Conservation (phyloP, 1,140 invertebrate genomes). For the Colletes latitarsis region DNA sequence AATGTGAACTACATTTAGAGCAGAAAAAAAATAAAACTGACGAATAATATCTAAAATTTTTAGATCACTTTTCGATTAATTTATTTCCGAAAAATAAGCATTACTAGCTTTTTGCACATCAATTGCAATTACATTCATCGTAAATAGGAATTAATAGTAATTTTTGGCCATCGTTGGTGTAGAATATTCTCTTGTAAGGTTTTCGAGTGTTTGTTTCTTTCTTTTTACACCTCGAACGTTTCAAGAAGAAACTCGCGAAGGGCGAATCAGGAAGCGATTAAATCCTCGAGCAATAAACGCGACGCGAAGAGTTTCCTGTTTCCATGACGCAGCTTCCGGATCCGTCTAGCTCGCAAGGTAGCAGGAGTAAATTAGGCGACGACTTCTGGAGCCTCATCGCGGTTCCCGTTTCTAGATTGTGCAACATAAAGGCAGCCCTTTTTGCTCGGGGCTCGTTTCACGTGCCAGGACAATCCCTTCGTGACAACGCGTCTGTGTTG, state of each 20-base stretch:
- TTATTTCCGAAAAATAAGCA: too few relatives aligned
- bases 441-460: background rate
- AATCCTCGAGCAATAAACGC: constrained; percentile 1
- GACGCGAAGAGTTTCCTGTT: constrained; percentile 1
- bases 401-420: background rate
- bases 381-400: background rate
- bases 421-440: background rate
- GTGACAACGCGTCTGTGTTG: background rate
- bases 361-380: constrained; percentile 34
- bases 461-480: constrained; percentile 2
- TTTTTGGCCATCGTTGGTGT: too few relatives aligned
- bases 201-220: too few relatives aligned
- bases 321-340: background rate
- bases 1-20: too few relatives aligned
- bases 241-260: background rate
- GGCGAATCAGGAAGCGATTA: constrained; percentile 21
- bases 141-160: too few relatives aligned
- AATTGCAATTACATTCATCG: too few relatives aligned
- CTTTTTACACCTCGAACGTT: too few relatives aligned
- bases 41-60: too few relatives aligned
- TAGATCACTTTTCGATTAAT: too few relatives aligned
- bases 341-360: constrained; percentile 12
- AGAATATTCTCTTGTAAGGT: too few relatives aligned
- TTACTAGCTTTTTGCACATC: too few relatives aligned
- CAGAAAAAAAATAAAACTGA: too few relatives aligned